Base-by-base conservation (phyloP, 2,113 vertebrate genomes). In the Perca flavescens region DNA sequence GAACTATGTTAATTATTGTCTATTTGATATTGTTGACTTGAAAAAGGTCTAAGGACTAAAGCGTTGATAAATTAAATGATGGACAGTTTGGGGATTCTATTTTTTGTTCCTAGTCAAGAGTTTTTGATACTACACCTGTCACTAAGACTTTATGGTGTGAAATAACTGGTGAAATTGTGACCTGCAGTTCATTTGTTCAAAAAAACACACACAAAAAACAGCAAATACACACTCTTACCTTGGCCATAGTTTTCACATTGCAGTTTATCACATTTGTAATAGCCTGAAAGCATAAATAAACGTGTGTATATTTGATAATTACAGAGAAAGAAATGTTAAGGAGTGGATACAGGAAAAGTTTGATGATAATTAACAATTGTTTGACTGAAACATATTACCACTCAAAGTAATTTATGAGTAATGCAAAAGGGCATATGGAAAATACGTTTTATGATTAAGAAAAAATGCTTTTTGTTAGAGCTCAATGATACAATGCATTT, bases 241-340 rank as follows among this genome's bases (percentile, higher is more conserved):
- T 96, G 57, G 87, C 89, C 74, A 96, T 83, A 6, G 96, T 96
- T 87, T 95, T 95, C 57, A 97, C 78, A 53, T 97, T 98, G 91
- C 97, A 97, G 56, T 95, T 96, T 79, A 98, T 82, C 17, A 96
- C 73, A 28, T 90, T 86, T 22, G 81, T 63, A 14, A 96, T 92
- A 68, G 79, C 91, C 97, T 98, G 85, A 82, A 94, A 93, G 9
- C 9, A 74, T 36, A 77, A 43, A 79, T n/a, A 61, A 43, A 60
- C n/a, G 14, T 22, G 10, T 36, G 2, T 17, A 11, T 14, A n/a
- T 5, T 34, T 74, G 6, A 56, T 74, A 56, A 19, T 75, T 11
- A 56, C 40, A 53, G 58, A 11, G 5, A 19, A 34, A 43, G 19
- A 58, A 28, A 69, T 56, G 6, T 50, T 36, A 50, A n/a, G 6